These are phyloP conservation scores for Poicephalus gulielmi DNA, from an alignment of 2,113 vertebrate species.

Conservation along the genomic window DNA sequence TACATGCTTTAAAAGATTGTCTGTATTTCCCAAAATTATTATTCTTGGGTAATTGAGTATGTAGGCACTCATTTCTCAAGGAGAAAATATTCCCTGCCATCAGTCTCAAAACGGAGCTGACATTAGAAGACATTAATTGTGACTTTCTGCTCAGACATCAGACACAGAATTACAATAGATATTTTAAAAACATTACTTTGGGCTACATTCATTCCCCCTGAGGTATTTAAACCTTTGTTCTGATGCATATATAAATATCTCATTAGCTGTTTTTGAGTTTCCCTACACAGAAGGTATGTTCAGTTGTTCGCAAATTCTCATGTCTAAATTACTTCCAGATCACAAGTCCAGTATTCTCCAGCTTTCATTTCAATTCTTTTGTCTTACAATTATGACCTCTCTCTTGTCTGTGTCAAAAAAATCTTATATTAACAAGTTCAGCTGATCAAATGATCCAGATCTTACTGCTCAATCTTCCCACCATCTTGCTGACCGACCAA, in stretches of 20 bases:
- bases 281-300: not conserved
- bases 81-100: not conserved
- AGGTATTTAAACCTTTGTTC: constrained; percentile 36
- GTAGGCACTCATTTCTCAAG: not conserved
- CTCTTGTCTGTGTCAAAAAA: not conserved
- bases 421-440: not conserved
- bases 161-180: not conserved
- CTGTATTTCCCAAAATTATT: not conserved
- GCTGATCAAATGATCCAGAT: not conserved
- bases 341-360: not conserved
- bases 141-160: not conserved
- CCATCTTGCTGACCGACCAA: not conserved
- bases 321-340: constrained; percentile 5
- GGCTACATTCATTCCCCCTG: not conserved
- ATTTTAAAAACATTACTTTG: not conserved
- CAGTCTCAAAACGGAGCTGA: not conserved
- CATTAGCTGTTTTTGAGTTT: not conserved
- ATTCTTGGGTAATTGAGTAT: not conserved
- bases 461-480: not conserved
- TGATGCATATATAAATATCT: not conserved
- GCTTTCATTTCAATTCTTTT: not conserved
- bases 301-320: not conserved
- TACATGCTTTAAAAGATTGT: not conserved
- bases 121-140: not conserved
- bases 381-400: not conserved